These are phyloP conservation scores for Calliphora vicina DNA, from an alignment of 1,140 invertebrate species.

Conservation along the genomic window DNA sequence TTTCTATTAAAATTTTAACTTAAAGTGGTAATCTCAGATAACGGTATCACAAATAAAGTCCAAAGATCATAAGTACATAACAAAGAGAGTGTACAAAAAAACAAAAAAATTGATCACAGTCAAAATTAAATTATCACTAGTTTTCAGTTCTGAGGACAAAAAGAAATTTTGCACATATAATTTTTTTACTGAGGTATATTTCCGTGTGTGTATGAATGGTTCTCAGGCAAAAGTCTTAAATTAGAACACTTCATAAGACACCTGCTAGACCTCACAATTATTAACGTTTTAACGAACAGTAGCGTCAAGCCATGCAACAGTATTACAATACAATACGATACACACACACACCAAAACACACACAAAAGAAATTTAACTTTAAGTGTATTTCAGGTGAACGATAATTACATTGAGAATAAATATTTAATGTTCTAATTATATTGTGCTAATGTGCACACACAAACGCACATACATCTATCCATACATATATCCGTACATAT, in stretches of 20 bases:
- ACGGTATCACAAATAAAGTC: no score
- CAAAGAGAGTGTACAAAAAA: no score
- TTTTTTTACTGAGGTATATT: no score
- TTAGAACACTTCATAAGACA: not conserved
- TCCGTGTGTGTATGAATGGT: no score
- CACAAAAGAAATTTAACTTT: not conserved
- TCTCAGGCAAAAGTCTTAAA: not conserved
- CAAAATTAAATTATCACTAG: no score
- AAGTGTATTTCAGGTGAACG: not conserved
- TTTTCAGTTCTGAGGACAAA: no score
- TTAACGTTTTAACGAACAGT: not conserved
- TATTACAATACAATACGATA: not conserved
- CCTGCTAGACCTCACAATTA: not conserved
- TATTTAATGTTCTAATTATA: slow-evolving; percentile 7
- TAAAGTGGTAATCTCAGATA: no score
- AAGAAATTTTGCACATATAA: no score
- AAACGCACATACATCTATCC: not conserved
- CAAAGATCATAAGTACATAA: no score
- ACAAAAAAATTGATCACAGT: no score
- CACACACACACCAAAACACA: not conserved
- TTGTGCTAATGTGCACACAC: not conserved
- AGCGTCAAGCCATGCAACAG: not conserved
- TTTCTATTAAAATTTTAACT: no score
- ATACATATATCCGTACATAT: not conserved
- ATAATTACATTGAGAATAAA: not conserved